phyloP scores from a whole-genome alignment of 2,888 invertebrate genomes.

The Bombylius major region DNA sequence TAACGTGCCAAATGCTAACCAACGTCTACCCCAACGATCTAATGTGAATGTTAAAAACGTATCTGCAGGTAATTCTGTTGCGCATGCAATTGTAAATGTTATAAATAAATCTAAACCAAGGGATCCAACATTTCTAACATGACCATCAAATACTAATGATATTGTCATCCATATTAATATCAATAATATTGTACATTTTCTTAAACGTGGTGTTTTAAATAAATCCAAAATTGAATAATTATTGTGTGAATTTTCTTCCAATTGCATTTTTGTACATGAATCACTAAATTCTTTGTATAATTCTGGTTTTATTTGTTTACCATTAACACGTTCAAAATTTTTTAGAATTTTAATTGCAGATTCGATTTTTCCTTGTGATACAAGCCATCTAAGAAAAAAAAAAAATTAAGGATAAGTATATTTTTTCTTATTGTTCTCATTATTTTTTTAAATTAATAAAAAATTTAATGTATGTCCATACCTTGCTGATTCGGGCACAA shows the following conservation, averaged over 20 bases:
- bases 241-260: constrained; percentile 55
- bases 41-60: constrained; percentile 63
- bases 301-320: constrained; percentile 57
- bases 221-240: constrained; percentile 69
- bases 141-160: constrained; percentile 76
- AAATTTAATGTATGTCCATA: constrained; percentile 22
- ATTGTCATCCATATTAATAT: constrained; percentile 85
- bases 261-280: constrained; percentile 52
- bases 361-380: constrained; percentile 72
- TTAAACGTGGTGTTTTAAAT: constrained; percentile 62
- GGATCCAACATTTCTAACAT: constrained; percentile 76
- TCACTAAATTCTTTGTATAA: constrained; percentile 56
- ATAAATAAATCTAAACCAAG: constrained; percentile 71
- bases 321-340: constrained; percentile 69
- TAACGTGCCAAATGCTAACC: constrained; percentile 75
- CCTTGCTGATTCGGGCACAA: constrained; percentile 79
- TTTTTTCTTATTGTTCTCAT: no score
- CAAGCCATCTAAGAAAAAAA: constrained; percentile 53
- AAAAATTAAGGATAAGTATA: no score
- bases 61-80: constrained; percentile 75
- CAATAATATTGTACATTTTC: constrained; percentile 62
- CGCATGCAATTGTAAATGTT: constrained; percentile 72
- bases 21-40: constrained; percentile 64
- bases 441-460: not conserved
- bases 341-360: constrained; percentile 64